Evolutionary conservation across 1,140 invertebrate species (phyloP).

Genomic region (Theocolax elegans): DNA sequence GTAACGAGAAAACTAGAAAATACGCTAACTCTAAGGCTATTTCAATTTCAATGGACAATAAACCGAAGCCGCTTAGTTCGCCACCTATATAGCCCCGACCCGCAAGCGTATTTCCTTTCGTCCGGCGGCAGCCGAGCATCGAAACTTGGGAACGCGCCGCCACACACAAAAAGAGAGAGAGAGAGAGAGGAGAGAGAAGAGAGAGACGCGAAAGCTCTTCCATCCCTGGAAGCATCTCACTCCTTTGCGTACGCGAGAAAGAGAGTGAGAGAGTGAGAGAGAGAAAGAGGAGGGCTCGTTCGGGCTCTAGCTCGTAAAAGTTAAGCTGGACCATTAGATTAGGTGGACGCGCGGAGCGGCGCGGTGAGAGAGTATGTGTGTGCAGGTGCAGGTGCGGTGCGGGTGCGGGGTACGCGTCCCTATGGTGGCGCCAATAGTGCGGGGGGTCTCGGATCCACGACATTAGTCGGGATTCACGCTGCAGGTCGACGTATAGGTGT

Average conservation of each 20-base stretch:
- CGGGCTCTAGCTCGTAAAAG: slow-evolving; percentile 24
- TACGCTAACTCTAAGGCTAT: slow-evolving; percentile 24
- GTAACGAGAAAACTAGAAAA: slow-evolving; percentile 29
- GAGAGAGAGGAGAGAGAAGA: no score
- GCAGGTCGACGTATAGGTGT: no score
- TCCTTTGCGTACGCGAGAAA: no score
- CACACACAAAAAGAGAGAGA: no score
- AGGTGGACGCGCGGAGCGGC: not conserved
- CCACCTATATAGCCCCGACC: not conserved
- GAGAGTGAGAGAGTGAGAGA: not conserved
- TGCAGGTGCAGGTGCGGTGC: not conserved
- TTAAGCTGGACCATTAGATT: slow-evolving; percentile 33
- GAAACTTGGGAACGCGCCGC: slow-evolving; percentile 14
- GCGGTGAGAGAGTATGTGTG: not conserved
- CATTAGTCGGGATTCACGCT: slow-evolving; percentile 19
- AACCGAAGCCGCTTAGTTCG: slow-evolving; percentile 32
- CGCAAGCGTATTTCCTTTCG: slow-evolving; percentile 16
- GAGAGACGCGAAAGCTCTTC: no score
- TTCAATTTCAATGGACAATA: slow-evolving; percentile 40
- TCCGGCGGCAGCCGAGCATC: slow-evolving; percentile 4
- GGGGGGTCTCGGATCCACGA: slow-evolving; percentile 7
- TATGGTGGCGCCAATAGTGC: not conserved
- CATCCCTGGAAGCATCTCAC: no score
- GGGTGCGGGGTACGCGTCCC: not conserved
- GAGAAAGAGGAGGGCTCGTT: not conserved